phyloP scores from a whole-genome alignment of 1,140 invertebrate species.

The Nymphalis io region DNA sequence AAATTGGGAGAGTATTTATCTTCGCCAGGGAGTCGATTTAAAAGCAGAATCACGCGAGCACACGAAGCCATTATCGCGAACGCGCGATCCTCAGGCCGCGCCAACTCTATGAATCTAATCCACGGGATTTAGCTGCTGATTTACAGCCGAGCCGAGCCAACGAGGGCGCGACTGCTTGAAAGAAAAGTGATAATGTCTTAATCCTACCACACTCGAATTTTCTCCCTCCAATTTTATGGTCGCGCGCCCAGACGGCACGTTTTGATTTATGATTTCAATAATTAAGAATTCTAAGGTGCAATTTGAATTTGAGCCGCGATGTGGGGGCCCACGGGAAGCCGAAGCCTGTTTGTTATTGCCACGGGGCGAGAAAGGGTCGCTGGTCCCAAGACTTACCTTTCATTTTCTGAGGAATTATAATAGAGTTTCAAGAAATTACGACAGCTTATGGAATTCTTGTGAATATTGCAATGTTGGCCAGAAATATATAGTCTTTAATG shows the following conservation, averaged over 20 bases:
- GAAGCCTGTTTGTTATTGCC: conserved; percentile 76
- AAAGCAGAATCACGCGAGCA: conserved; percentile 78
- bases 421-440: conserved; percentile 59
- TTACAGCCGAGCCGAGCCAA: conserved; percentile 73
- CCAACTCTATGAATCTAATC: conserved; percentile 81
- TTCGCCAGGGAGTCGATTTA: conserved; percentile 74
- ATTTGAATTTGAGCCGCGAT: conserved; percentile 77
- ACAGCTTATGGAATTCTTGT: conserved; percentile 22
- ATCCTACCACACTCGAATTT: conserved; percentile 77
- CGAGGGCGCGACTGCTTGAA: conserved; percentile 73
- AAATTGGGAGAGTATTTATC: conserved; percentile 77
- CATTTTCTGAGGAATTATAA: conserved; percentile 66
- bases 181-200: conserved; percentile 82
- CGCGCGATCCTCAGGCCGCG: conserved; percentile 74
- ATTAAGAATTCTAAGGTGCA: conserved; percentile 80
- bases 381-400: conserved; percentile 60
- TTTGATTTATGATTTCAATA: conserved; percentile 81
- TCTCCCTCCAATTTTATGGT: conserved; percentile 76
- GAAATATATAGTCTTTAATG: background rate
- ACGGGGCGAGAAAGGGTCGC: conserved; percentile 65
- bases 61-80: conserved; percentile 75
- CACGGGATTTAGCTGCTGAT: conserved; percentile 79
- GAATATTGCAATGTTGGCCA: background rate
- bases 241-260: conserved; percentile 76
- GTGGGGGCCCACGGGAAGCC: conserved; percentile 64